Evolutionary conservation across 1,140 invertebrate genomes (phyloP), one percentile per base, ranked within the genome.

Genomic region (Adoxophyes honmai): DNA sequence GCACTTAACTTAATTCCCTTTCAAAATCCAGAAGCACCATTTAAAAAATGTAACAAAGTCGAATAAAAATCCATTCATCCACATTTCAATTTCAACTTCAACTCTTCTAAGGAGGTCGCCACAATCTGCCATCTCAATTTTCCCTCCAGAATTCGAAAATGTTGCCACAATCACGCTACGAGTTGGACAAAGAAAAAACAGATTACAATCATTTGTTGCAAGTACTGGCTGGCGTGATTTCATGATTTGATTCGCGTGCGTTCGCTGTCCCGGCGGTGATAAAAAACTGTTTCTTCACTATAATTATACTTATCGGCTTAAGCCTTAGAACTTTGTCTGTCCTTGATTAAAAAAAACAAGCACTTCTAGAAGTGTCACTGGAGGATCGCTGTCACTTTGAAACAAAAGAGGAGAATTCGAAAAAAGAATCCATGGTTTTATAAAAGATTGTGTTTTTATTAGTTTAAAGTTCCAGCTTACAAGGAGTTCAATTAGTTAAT

Each of bases 201-300:
- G 39, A 59, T 58, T 52, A 37, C 10, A 15, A 55, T 55, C 52
- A 21, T 33, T 48, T 48, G 15, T 21, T 51, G 8, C 13, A 35
- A 52, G 13, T 16, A 55, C 34, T 14, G 11, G 14, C 55, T 59
- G 52, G 44, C 57, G 57, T 60, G 57, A 15, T 18, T 13, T n/a
- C n/a, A n/a, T n/a, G 48, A 63, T 10, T 7, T 10, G 54, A 60
- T 60, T 69, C 53, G 70, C 70, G 70, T 72, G 70, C 66, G 70
- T 69, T 72, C 61, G 34, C 42, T 38, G 57, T 53, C 59, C 48
- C 33, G 56, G 60, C 60, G 52, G 52, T 59, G 62, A 63, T 55
- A 64, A 52, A 52, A 70, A 64, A 62, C 57, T 34, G 64, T 72
- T 68, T 68, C 64, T 66, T 65, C 64, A 60, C 54, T 59, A 53